Evolutionary conservation across 2,113 vertebrate genomes (phyloP), one percentile per base, ranked within the genome.

Genomic region (Lethenteron camtschaticum): DNA sequence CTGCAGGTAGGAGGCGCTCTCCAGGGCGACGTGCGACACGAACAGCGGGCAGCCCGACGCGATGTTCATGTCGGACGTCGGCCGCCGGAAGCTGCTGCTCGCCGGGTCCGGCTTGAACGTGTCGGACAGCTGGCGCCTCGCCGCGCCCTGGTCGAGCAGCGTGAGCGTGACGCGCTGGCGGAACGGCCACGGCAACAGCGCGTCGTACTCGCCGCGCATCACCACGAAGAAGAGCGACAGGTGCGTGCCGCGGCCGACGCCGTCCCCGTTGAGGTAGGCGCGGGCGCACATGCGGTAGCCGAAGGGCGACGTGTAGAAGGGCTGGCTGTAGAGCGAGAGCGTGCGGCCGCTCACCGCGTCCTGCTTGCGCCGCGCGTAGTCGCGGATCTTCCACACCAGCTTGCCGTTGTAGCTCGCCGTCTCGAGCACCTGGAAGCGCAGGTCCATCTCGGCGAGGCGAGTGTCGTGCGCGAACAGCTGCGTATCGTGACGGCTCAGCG

Each of bases 281-380:
- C 90, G 82, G 73, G 95, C 79, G 68, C 90, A 92, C 90, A 96
- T 95, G 81, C 88, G 91, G 79, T 96, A 96, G 72, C 90, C 90
- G 0, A 66, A 66, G 20, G 63, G n/a, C 24, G 63, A 66, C 55
- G 63, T 71, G 63, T 71, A 71, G 63, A 71, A 71, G 2, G 70
- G 70, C 16, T 71, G 70, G 70, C 70, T 71, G 66, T 71, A 71
- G 14, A 71, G 70, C 2, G 70, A 71, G 6, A 71, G 63, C 3
- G 70, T 71, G 58, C 57, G 63, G 6, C 63, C 70, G 1, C 55
- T 16, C 3, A 71, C 56, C 10, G 70, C 70, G 10, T 71, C 70
- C 58, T 24, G 70, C 12, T 71, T 71, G 41, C 66, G 55, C 11
- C 66, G 70, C 0, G 63, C 10, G n/a, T 71, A 71, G 5, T 71